Percentiles rank a stretch among this genome's conserved stretches.
Conservation (phyloP, 2,113 vertebrate species). For the Alethe castanea region DNA sequence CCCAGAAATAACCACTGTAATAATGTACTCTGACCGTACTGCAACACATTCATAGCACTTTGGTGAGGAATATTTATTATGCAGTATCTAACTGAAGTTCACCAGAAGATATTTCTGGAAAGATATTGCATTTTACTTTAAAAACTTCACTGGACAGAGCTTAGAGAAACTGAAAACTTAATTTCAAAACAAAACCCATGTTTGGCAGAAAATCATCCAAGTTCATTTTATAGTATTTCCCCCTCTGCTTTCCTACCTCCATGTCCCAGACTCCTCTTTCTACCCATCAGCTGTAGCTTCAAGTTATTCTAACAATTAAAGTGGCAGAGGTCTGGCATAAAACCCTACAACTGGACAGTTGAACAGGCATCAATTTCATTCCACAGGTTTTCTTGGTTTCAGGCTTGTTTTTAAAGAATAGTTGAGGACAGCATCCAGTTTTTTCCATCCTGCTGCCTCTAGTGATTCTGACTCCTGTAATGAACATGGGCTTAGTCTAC, state of each 20-base stretch:
- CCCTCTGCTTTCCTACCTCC: fast-evolving
- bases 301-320: neutral
- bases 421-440: neutral
- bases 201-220: neutral
- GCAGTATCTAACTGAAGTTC: neutral
- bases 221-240: neutral
- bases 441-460: neutral
- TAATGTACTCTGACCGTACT: neutral
- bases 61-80: neutral
- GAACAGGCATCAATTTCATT: neutral
- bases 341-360: fast-evolving
- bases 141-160: neutral
- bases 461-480: neutral
- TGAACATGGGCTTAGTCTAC: neutral
- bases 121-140: neutral
- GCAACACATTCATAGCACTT: neutral
- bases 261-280: neutral
- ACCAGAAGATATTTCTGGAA: neutral
- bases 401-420: neutral
- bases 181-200: neutral
- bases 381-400: neutral
- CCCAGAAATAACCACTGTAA: neutral
- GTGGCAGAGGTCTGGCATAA: neutral
- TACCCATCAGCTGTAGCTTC: neutral
- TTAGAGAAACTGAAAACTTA: neutral